Percentiles rank a stretch among this genome's conserved stretches.
These are phyloP conservation scores for Sardina pilchardus DNA, from an alignment of 2,113 vertebrate genomes.

Conservation along the genomic window DNA sequence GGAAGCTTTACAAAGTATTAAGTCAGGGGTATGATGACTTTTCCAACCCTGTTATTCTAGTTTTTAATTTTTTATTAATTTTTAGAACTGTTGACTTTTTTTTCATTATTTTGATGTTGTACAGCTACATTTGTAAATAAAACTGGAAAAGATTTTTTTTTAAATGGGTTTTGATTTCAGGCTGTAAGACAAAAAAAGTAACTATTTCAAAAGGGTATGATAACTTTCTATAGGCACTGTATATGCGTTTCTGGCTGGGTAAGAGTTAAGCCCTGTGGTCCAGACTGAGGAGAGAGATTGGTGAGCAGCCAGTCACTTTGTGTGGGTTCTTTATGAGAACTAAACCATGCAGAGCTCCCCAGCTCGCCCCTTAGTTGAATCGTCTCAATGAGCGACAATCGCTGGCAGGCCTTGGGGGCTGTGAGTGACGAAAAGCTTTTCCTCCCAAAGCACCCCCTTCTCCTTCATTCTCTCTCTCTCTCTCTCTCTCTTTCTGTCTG, in stretches of 20 bases:
- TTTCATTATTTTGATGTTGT: no score
- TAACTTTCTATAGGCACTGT: no score
- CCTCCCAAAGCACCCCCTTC: not conserved
- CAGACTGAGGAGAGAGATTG: constrained; percentile 55
- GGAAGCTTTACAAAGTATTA: no score
- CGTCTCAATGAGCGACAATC: constrained; percentile 63
- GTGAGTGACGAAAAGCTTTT: constrained; percentile 47
- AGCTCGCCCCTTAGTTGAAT: constrained; percentile 60
- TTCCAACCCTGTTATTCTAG: no score
- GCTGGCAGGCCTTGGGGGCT: constrained; percentile 55
- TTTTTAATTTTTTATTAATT: no score
- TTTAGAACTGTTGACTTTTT: no score
- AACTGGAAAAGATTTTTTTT: no score
- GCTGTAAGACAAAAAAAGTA: no score
- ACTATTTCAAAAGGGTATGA: no score
- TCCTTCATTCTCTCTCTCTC: not conserved
- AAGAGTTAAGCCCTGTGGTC: constrained; percentile 57
- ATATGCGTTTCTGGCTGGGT: constrained; percentile 7
- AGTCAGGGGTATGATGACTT: no score
- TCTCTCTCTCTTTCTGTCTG: not conserved
- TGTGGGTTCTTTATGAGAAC: constrained; percentile 74
- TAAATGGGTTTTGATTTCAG: no score
- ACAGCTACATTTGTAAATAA: no score
- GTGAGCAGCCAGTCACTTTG: constrained; percentile 53
- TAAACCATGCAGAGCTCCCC: constrained; percentile 71